These are phyloP conservation scores for Conus canariensis DNA, from an alignment of 2,888 invertebrate genomes.

Conservation along the genomic window DNA sequence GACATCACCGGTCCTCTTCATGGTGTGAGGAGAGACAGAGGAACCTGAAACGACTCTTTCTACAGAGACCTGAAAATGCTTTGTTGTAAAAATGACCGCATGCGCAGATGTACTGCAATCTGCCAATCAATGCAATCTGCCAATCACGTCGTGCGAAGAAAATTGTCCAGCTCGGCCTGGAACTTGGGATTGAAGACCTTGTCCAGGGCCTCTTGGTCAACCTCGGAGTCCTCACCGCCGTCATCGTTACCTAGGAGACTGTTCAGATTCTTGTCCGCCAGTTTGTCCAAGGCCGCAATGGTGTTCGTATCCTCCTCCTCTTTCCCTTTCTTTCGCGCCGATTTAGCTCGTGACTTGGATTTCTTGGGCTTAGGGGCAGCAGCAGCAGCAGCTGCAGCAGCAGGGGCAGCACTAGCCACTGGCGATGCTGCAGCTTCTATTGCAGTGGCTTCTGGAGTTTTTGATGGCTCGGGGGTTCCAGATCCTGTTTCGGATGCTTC, in stretches of 20 bases:
- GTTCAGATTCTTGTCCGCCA: constrained; percentile 48
- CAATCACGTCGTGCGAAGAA: constrained; percentile 43
- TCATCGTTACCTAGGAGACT: constrained; percentile 42
- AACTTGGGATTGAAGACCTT: constrained; percentile 49
- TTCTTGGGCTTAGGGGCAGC: not conserved
- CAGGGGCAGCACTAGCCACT: not conserved
- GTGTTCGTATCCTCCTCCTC: constrained; percentile 32
- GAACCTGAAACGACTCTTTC: no score
- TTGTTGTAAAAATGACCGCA: no score
- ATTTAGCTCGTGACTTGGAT: not conserved
- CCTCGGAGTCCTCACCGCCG: constrained; percentile 30
- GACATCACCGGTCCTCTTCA: no score
- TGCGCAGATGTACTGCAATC: no score
- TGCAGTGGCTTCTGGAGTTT: not conserved
- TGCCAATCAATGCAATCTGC: no score
- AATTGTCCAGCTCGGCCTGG: constrained; percentile 49
- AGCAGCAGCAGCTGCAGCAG: not conserved
- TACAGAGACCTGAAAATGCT: no score
- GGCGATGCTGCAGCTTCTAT: not conserved
- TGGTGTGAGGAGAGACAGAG: no score
- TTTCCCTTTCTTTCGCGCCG: not conserved
- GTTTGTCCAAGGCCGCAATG: constrained; percentile 46
- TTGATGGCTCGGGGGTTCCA: not conserved
- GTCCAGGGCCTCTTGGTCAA: constrained; percentile 41
- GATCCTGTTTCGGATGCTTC: not conserved